A percentile compares a stretch with the other conserved stretches of the same genome.
phyloP scores from a whole-genome alignment of 2,113 vertebrate genomes.

The Oreochromis niloticus region DNA sequence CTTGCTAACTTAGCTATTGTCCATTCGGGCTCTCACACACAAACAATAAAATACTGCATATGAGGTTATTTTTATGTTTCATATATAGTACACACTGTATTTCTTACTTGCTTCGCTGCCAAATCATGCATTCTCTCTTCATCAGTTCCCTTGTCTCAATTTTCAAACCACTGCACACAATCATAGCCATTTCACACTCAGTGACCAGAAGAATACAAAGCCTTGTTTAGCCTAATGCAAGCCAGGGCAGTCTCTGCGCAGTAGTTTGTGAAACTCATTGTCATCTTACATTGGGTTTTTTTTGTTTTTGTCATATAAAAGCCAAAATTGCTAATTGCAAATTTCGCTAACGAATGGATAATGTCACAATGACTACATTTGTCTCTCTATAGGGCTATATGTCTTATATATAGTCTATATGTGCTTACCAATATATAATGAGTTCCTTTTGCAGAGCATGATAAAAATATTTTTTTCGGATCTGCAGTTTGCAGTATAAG shows the following conservation, averaged over 20 bases:
- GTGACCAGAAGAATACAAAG: neutral
- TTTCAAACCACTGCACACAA: constrained; percentile 29
- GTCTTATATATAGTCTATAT: neutral
- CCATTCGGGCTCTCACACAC: neutral
- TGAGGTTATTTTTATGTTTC: neutral
- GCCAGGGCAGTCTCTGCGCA: neutral
- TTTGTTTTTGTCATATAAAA: neutral
- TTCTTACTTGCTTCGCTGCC: neutral
- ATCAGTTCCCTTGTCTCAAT: neutral
- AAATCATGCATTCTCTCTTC: neutral
- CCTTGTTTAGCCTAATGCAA: neutral
- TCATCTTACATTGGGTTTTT: neutral
- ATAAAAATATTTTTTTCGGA: neutral
- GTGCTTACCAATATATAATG: neutral
- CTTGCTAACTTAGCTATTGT: neutral
- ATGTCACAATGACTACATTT: neutral
- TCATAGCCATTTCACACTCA: constrained; percentile 7
- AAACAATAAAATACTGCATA: neutral
- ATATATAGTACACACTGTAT: neutral
- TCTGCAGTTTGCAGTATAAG: neutral
- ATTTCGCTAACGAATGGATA: neutral
- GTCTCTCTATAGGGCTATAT: neutral
- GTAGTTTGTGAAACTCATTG: neutral
- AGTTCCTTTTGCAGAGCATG: neutral
- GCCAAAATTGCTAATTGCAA: neutral